Conservation (phyloP, 2,113 vertebrate species). For the Hippocampus comes region DNA sequence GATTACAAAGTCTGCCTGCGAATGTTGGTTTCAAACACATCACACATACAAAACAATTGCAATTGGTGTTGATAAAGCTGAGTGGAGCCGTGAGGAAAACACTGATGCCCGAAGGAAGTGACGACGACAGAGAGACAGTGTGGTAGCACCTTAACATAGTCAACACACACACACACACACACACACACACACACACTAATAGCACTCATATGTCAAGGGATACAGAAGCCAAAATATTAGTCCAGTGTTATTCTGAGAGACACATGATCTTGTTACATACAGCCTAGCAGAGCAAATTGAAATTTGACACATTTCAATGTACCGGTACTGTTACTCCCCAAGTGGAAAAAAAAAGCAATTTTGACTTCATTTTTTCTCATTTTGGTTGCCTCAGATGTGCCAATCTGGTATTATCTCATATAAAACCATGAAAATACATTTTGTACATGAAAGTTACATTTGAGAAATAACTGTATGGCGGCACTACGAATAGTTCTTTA, state of each 20-base stretch:
- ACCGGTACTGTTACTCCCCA: constrained; percentile 19
- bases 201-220: constrained; percentile 38
- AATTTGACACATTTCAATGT: constrained; percentile 28
- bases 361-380: constrained; percentile 13
- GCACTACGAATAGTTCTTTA: not conserved
- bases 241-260: constrained; percentile 39
- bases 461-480: constrained; percentile 3
- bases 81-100: constrained; percentile 61
- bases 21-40: constrained; percentile 33
- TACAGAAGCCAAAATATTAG: constrained; percentile 29
- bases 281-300: constrained; percentile 30
- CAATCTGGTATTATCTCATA: constrained; percentile 2
- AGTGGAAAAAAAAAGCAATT: constrained; percentile 22
- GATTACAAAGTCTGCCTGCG: constrained; percentile 3
- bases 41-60: constrained; percentile 54
- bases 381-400: constrained; percentile 13
- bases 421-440: not conserved
- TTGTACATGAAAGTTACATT: not conserved
- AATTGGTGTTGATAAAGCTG: constrained; percentile 49
- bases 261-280: constrained; percentile 39
- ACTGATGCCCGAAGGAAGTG: constrained; percentile 58
- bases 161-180: constrained; percentile 32
- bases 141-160: constrained; percentile 58
- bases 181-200: constrained; percentile 19
- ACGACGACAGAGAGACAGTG: constrained; percentile 56